Base-by-base conservation (phyloP, 2,797 vertebrate species). In the Echeneis naucrates region DNA sequence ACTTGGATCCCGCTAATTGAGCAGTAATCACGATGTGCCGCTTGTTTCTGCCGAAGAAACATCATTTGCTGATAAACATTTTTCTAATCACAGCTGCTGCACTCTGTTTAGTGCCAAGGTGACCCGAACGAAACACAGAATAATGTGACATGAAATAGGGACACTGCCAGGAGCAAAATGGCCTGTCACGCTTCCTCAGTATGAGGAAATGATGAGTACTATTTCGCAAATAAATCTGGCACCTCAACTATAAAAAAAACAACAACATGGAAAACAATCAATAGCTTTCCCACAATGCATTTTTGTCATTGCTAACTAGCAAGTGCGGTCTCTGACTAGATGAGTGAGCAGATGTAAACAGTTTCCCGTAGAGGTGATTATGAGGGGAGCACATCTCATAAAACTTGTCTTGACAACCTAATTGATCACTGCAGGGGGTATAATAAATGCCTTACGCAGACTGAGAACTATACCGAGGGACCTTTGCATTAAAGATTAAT, bases 11-110 rank as follows among this genome's bases (percentile, higher is more conserved):
- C 52, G 64, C 89, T 94, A 93, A 92, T 68, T 81, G 84, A 75
- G 84, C 89, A 75, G 82, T 89, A 92, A 88, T 80, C 84, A 72
- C 38, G 74, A 89, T 82, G 77, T 78, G 86, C 82, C 53, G 67
- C 91, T 90, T 89, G 90, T 91, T 87, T 91, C 87, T 75, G 83
- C 75, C 87, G 86, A 89, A 88, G 84, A 89, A 91, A 91, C 86
- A 87, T 89, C 83, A 90, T 88, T 89, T 86, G 87, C 91, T 79
- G 91, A 93, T 92, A 93, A 93, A 93, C 90, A 91, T 83, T 92
- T 85, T 90, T 90, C 90, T 92, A 93, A 94, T 93, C 89, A 90
- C 87, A 91, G 90, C 87, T 84, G 90, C 93, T 93, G 88, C 90
- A 92, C 82, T 65, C 80, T 59, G 81, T 88, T 92, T 78, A 77